phyloP scores from a whole-genome alignment of 1,140 invertebrate species.

The Magallana ariakensis region DNA sequence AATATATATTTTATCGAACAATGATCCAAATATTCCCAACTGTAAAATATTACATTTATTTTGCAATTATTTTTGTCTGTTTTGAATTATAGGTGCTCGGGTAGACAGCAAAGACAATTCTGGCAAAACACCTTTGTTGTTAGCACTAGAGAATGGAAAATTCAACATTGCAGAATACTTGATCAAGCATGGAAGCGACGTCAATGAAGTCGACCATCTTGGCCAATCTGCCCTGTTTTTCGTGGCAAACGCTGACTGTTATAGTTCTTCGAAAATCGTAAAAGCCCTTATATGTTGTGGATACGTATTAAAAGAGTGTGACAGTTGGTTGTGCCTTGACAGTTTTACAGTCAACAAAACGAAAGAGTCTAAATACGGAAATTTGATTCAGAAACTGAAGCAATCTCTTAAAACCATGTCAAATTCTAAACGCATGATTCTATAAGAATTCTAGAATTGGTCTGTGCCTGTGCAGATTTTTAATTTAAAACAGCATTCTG shows the following conservation, averaged over 20 bases:
- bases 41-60: background rate
- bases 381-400: conserved; percentile 2
- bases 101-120: conserved; percentile 35
- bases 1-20: background rate
- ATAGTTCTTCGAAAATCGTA: background rate
- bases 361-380: background rate
- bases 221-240: conserved; percentile 37
- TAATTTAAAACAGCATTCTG: too few relatives aligned
- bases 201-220: conserved; percentile 33
- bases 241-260: background rate
- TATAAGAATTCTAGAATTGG: background rate
- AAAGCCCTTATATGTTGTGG: background rate
- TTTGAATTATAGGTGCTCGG: background rate
- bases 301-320: background rate
- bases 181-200: conserved; percentile 48
- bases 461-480: background rate
- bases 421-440: background rate
- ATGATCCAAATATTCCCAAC: background rate
- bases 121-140: conserved; percentile 39
- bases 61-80: background rate
- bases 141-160: conserved; percentile 30
- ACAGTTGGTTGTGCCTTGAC: background rate
- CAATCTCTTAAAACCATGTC: background rate
- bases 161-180: conserved; percentile 39
- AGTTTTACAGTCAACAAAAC: background rate